Evolutionary conservation across 2,888 invertebrate genomes (phyloP), one percentile per base, ranked within the genome.

Genomic region (Andrena hattorfiana): DNA sequence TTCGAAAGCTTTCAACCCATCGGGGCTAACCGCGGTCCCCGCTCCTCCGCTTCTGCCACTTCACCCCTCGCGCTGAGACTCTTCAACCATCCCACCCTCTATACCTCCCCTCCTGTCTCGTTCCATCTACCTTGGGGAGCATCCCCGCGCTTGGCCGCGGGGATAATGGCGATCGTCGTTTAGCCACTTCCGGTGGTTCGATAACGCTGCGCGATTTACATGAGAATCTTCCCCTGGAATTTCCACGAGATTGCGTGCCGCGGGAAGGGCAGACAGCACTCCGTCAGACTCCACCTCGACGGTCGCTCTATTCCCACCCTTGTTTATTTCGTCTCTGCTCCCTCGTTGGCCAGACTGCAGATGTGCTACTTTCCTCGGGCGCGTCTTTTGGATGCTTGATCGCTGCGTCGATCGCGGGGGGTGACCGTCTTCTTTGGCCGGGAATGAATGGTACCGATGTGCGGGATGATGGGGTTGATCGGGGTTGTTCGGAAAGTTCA

Each of bases 161-260:
- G 42, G 86, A 88, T 87, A 87, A 87, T 88, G 80, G 84, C 86
- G 88, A 88, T 88, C 86, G 88, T 86, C 88, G 86, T 87, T 88
- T 87, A 87, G 84, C 82, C 77, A 88, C 86, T 88, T 84, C 86
- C 86, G 87, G 71, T 74, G 73, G 79, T 84, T 84, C 81, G 62
- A 79, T 77, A 85, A 80, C 86, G 73, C 68, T 59, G 42, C 68
- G 62, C 73, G 81, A 87, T 87, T 87, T 87, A 78, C 87, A 87
- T 85, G 83, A 77, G 78, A 85, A 83, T 80, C 80, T 87, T 80
- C 73, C 73, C 42, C 68, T 32, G 59, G 75, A 79, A 84, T 84
- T 83, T 78, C 83, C 73, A 70, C 28, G 63, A 72, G 28, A 51
- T 51, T 67, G 70, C 66, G 54, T 26, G 30, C 35, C 23, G 26